A percentile compares a stretch with the other conserved stretches of the same genome.
phyloP scores from a whole-genome alignment of 2,797 vertebrate genomes.

The Smutsia gigantea region DNA sequence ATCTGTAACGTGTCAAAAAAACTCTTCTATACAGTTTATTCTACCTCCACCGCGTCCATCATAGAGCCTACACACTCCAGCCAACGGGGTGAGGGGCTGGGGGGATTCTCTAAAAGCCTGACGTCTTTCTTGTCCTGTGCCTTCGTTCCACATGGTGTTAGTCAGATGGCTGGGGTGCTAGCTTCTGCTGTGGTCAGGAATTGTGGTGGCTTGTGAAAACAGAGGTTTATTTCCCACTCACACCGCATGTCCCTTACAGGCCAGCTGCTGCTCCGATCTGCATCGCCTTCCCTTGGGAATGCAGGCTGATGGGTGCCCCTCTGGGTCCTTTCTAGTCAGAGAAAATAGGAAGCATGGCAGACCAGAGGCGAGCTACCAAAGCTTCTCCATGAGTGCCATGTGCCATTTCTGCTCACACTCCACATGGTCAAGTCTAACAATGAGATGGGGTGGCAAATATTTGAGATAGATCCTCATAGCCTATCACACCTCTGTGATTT shows the following conservation, averaged over 20 bases:
- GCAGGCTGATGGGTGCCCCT: background rate
- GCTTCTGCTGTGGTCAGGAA: background rate
- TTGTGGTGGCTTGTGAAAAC: background rate
- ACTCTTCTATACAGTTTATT: too few relatives aligned
- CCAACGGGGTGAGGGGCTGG: background rate
- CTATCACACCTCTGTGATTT: fast-evolving
- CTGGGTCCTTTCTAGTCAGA: background rate
- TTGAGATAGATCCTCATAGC: background rate
- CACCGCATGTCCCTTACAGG: background rate
- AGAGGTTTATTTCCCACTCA: background rate
- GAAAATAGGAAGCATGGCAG: background rate
- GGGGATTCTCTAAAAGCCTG: background rate
- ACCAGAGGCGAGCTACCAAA: background rate
- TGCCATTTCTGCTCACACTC: background rate
- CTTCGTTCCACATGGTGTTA: background rate
- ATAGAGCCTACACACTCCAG: background rate
- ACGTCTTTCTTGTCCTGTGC: fast-evolving
- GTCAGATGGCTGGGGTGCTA: background rate
- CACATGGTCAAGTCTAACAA: background rate
- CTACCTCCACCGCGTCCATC: background rate
- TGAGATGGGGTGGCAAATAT: background rate
- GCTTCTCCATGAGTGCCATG: background rate
- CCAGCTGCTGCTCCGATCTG: background rate
- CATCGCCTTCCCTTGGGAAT: background rate
- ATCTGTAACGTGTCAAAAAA: background rate